Evolutionary conservation across 92 coral and sea anemone genomes (phyloP).

Genomic region (Heliopora coerulea): DNA sequence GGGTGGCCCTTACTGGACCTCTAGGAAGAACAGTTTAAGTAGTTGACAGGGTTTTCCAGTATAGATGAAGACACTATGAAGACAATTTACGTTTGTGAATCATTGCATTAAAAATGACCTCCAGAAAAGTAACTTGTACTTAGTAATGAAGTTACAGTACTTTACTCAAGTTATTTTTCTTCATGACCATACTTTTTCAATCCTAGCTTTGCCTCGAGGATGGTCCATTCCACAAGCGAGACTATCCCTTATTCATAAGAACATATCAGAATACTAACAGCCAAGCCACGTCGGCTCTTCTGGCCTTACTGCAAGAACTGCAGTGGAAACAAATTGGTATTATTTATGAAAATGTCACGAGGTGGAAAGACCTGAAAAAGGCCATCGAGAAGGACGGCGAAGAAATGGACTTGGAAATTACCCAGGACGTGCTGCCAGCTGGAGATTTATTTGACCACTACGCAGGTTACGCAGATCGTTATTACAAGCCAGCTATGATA

Average conservation of each 20-base stretch:
- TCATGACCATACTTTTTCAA: too few relatives aligned
- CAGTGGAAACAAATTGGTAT: conserved; percentile 20
- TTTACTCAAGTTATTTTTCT: too few relatives aligned
- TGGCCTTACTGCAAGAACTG: neutral
- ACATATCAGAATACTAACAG: conserved; percentile 30
- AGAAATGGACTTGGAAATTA: neutral
- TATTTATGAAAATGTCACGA: neutral
- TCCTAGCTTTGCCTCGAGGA: neutral
- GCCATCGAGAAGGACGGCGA: neutral
- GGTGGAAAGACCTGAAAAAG: neutral
- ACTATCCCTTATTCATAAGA: conserved; percentile 19
- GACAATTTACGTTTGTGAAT: too few relatives aligned
- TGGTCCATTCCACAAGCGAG: neutral
- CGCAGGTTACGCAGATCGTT: neutral
- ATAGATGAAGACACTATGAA: too few relatives aligned
- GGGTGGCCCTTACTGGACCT: too few relatives aligned
- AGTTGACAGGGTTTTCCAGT: too few relatives aligned
- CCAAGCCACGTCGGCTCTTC: conserved; percentile 19
- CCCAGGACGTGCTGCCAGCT: neutral
- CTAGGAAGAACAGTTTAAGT: too few relatives aligned
- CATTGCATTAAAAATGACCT: too few relatives aligned
- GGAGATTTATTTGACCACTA: neutral
- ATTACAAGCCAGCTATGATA: too few relatives aligned
- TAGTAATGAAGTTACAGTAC: too few relatives aligned
- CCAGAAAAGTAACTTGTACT: too few relatives aligned